A percentile compares a stretch with the other conserved stretches of the same genome.
Conservation (phyloP, 1,140 invertebrate genomes). For the Linepithema humile region DNA sequence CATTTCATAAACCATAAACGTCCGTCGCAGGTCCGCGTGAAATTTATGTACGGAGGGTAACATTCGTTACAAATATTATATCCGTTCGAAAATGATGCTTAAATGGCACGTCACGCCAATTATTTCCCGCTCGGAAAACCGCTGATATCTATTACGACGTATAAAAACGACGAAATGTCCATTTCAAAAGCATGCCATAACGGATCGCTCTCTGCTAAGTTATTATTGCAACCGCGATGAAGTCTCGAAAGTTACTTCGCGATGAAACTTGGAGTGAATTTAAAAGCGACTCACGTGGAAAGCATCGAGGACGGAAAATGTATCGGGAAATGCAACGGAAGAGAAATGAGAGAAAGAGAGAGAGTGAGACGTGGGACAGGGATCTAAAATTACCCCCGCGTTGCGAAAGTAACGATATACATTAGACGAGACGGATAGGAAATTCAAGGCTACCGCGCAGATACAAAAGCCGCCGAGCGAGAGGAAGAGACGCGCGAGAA, state of each 20-base stretch:
- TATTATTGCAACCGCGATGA: constrained; percentile 21
- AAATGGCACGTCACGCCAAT: constrained; percentile 30
- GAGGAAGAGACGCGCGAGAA: background rate
- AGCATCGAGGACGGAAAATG: constrained; percentile 29
- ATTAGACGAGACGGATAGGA: constrained; percentile 19
- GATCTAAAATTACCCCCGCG: constrained; percentile 33
- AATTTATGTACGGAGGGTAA: constrained; percentile 14
- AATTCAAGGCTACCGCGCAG: constrained; percentile 1
- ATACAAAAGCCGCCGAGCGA: constrained; percentile 8
- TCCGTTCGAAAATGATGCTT: constrained; percentile 9
- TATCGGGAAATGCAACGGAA: constrained; percentile 27
- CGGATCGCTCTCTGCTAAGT: constrained; percentile 2
- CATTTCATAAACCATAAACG: constrained; percentile 51
- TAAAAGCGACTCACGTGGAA: constrained; percentile 34
- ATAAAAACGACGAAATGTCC: background rate
- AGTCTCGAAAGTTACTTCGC: constrained; percentile 25
- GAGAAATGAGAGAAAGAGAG: constrained; percentile 23
- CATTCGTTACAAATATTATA: background rate
- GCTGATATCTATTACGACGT: constrained; percentile 1
- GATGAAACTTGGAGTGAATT: constrained; percentile 20
- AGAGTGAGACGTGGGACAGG: background rate
- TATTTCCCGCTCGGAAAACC: background rate
- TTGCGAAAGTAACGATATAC: constrained; percentile 27
- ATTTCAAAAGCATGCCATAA: background rate
- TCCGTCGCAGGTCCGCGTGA: constrained; percentile 20